Base-by-base conservation (phyloP, 2,888 invertebrate species). In the Chymomyza caudatula region DNA sequence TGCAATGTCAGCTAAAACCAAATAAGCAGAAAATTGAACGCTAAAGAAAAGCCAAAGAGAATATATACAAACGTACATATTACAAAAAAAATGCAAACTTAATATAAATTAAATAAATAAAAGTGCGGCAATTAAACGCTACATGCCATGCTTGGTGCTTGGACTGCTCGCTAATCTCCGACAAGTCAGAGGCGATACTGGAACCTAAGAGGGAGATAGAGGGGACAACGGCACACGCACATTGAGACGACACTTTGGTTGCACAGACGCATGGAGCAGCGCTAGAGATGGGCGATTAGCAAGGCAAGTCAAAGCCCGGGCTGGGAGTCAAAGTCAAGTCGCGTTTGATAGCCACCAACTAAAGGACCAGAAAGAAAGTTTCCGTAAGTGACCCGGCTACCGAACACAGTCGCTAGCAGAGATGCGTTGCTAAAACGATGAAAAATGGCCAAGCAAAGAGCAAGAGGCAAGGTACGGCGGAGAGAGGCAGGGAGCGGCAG, bases 41-140 rank as follows among this genome's bases (percentile, higher is more conserved):
- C 59, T 61, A 44, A 37, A 61, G 43, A 11, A 15, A 47, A 17
- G 47, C 47, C 11, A 47, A 17, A 47, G 13, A 17, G 8, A 47
- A 15, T 47, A 47, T 11, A 44, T 19, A 47, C 13, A 51, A 3
- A 20, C 8, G 2, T 6, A 51, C 8, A 20, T 19, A 63, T 62
- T 55, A 59, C 54, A 51, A 44, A 64, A 59, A 56, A 54, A 63
- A 63, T 2, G 52, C 53, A n/a, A 77, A n/a, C 63, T 61, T 61
- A 73, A 71, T 73, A 71, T 69, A 83, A 83, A 83, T 81, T 81
- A 85, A 83, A 83, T 81, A 85, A 83, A 83, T 81, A 85, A 85
- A 85, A 83, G 77, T 75, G 80, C 73, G 63, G 83, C 77, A 85
- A 83, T 85, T 79, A 85, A 85, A 83, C 64, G 80, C 70, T 72